Base-by-base conservation (phyloP, 2,888 invertebrate genomes). In the Norana najaformis region DNA sequence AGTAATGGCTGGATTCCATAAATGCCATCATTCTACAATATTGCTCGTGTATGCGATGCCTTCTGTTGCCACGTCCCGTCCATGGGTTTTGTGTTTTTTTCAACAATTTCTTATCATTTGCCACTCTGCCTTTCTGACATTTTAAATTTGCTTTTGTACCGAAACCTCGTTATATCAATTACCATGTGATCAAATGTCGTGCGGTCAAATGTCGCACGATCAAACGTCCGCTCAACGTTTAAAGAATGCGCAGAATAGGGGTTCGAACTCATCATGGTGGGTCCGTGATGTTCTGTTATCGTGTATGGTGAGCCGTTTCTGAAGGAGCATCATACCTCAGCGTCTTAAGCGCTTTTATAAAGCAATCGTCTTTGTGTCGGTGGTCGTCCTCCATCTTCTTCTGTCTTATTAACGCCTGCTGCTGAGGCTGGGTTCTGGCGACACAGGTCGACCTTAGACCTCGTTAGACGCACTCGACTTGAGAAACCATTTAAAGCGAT, bases 371-470 rank as follows among this genome's bases (percentile, higher is more conserved):
- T 69, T 69, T 69, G 69, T 69, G 30, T 69, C 69, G 69, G 8
- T 69, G 18, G 69, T 69, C 69, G 30, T 8, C n/a, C 69, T 69
- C 69, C 69, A 69, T 69, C 69, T 30, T 69, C 69, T 30, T 69
- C 69, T 69, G 69, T n/a, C 69, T 69, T 69, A 69, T 69, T 69
- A 69, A 69, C 69, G 69, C 30, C 69, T 69, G 69, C 69, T 69
- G 69, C 30, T 53, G 53, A 53, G 0, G 69, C 2, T 30, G 69
- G 11, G 23, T 4, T 4, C 13, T 23, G 5, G 13, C 69, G 14
- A 13, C 16, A 18, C 16, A 18, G 47, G 20, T 1, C 23, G 69
- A 69, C 69, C 69, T n/a, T n/a, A n/a, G 69, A n/a, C 11, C 69
- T 69, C 69, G 69, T 69, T 69, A 69, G 69, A 69, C 69, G n/a